Conservation (phyloP, 2,888 invertebrate species). For the Synanthedon myopaeformis region DNA sequence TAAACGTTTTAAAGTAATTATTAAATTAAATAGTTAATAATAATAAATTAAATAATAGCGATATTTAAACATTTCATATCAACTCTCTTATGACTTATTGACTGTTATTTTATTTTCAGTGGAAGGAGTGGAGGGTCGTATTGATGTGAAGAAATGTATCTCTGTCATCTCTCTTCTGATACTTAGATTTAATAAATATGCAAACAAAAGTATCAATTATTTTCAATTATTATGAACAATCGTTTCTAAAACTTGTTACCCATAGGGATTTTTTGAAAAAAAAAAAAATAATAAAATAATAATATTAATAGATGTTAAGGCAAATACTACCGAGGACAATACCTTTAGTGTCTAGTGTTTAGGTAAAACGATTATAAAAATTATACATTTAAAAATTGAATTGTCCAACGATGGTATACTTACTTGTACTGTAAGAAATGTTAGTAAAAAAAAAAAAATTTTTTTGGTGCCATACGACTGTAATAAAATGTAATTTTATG, state of each 20-base stretch:
- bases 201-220: too few relatives aligned
- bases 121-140: too few relatives aligned
- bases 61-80: too few relatives aligned
- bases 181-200: too few relatives aligned
- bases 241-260: neutral
- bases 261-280: neutral
- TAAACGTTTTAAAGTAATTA: too few relatives aligned
- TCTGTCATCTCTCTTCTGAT: too few relatives aligned
- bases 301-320: conserved; percentile 23
- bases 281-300: neutral
- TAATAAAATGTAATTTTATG: conserved; percentile 9
- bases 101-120: too few relatives aligned
- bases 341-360: conserved; percentile 13
- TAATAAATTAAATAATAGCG: too few relatives aligned
- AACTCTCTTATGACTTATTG: too few relatives aligned
- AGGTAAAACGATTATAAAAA: conserved; percentile 1
- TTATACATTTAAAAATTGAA: neutral
- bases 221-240: neutral
- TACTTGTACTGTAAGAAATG: neutral
- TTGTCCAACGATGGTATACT: neutral
- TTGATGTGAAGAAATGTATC: too few relatives aligned
- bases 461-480: conserved; percentile 4
- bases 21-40: too few relatives aligned
- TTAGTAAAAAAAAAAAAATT: conserved; percentile 13
- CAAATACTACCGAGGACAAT: conserved; percentile 31